Evolutionary conservation across 2,888 invertebrate genomes (phyloP).

Genomic region (Harmothoe impar): DNA sequence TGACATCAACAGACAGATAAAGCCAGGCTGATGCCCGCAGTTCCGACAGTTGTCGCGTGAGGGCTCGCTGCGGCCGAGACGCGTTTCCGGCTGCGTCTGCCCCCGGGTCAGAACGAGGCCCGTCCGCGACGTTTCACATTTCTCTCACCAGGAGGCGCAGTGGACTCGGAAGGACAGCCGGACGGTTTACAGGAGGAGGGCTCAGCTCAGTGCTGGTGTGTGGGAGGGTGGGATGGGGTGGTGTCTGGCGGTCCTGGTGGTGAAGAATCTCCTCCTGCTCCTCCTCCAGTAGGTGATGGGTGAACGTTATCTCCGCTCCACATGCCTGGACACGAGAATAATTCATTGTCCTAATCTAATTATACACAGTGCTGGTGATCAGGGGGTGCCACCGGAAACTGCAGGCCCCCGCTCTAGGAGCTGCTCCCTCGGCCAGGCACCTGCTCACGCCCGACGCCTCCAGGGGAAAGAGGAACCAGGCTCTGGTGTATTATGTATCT

Average conservation of each 20-base stretch:
- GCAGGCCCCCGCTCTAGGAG: neutral
- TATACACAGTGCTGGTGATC: neutral
- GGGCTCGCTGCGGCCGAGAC: too few relatives aligned
- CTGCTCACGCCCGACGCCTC: neutral
- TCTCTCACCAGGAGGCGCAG: neutral
- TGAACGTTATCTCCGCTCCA: slow-evolving; percentile 35
- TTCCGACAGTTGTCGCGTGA: too few relatives aligned
- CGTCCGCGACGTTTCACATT: neutral
- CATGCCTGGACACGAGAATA: slow-evolving; percentile 38
- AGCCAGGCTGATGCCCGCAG: too few relatives aligned
- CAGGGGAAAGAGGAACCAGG: neutral
- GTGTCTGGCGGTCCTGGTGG: neutral
- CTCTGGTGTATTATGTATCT: slow-evolving; percentile 4
- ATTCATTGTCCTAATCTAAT: slow-evolving; percentile 45
- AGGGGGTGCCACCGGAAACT: slow-evolving; percentile 14
- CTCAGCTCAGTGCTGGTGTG: neutral
- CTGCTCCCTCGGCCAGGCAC: neutral
- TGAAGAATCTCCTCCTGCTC: neutral
- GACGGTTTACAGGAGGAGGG: neutral
- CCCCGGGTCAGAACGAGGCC: slow-evolving; percentile 8
- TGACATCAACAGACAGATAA: too few relatives aligned
- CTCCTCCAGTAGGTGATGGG: neutral
- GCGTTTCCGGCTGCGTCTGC: neutral
- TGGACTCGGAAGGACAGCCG: neutral
- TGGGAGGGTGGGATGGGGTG: neutral